Evolutionary conservation across 2,113 vertebrate species (phyloP), one percentile per base, ranked within the genome.

Genomic region (Sula dactylatra): DNA sequence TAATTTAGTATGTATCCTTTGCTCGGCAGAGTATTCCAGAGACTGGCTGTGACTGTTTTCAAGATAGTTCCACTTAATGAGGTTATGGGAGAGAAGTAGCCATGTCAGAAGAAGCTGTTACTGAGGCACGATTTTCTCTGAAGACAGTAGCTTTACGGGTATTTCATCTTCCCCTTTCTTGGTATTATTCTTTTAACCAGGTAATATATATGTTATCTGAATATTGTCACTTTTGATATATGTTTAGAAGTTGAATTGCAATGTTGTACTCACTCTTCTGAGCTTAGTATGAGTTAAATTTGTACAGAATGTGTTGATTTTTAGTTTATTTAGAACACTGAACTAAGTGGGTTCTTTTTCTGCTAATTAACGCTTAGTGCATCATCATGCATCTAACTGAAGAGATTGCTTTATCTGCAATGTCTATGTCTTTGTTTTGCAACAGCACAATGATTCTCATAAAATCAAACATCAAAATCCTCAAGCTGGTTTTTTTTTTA

Each of bases 151-250:
- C 97, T 13, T 95, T 99, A 36, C 98, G 97, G 58, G 98, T 99
- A 54, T 98, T 99, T 77, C 97, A 99, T 92, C 98, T 99, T 50
- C 99, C 99, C 11, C 97, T 99, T 62, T 98, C 98, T 17, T 98
- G 99, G 98, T 99, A 98, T 93, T 95, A 96, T 93, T 99, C 99
- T 44, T 93, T 99, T 87, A 94, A 98, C 25, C 98, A 99, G 99
- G 99, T 99, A 98, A 98, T 81, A 11, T 34, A 81, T 74, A 31
- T 0, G 1, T 22, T 90, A 26, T 45, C 40, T 58, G 45, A 71
- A 27, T 58, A 16, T 58, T 58, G 10, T 90, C 10, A 9, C 27
- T 86, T 70, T 24, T 71, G 6, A 4, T 49, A 6, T 3, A 16
- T 0, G 0, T 59, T 71, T 45, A 25, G 17, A 49, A 44, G 17